Evolutionary conservation across 92 coral and sea anemone species (phyloP).

Genomic region (Phenganax subtilis): DNA sequence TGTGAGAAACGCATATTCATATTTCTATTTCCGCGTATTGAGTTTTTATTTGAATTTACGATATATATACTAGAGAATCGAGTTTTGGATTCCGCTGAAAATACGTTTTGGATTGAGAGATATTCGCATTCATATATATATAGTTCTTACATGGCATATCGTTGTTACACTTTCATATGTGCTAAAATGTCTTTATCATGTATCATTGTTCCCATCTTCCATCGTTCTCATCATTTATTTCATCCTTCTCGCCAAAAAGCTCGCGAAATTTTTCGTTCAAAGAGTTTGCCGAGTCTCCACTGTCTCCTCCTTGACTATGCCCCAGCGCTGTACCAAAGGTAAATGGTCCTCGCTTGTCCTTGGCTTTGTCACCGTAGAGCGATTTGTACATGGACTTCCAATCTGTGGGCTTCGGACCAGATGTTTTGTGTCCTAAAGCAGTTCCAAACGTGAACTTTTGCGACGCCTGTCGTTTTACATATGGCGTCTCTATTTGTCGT

Average conservation of each 20-base stretch:
- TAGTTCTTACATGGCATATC: too few relatives aligned
- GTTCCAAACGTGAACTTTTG: slow-evolving; percentile 7
- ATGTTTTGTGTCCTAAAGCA: neutral
- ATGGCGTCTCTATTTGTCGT: neutral
- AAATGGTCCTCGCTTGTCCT: neutral
- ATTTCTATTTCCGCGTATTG: too few relatives aligned
- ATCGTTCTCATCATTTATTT: neutral
- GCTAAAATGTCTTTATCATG: too few relatives aligned
- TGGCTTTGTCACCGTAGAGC: neutral
- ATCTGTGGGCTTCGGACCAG: neutral
- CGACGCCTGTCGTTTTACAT: neutral
- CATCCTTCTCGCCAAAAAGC: slow-evolving; percentile 3
- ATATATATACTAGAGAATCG: too few relatives aligned
- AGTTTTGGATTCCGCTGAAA: too few relatives aligned
- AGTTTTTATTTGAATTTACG: too few relatives aligned
- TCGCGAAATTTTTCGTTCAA: slow-evolving; percentile 5
- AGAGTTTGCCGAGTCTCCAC: neutral
- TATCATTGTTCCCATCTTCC: neutral
- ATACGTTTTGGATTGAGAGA: too few relatives aligned
- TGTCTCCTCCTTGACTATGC: neutral
- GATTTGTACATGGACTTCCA: neutral
- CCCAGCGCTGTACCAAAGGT: slow-evolving; percentile 16
- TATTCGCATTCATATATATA: too few relatives aligned
- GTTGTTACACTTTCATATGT: too few relatives aligned
- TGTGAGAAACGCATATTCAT: too few relatives aligned